phyloP scores from a whole-genome alignment of 2,113 vertebrate species.

The Mobula hypostoma region DNA sequence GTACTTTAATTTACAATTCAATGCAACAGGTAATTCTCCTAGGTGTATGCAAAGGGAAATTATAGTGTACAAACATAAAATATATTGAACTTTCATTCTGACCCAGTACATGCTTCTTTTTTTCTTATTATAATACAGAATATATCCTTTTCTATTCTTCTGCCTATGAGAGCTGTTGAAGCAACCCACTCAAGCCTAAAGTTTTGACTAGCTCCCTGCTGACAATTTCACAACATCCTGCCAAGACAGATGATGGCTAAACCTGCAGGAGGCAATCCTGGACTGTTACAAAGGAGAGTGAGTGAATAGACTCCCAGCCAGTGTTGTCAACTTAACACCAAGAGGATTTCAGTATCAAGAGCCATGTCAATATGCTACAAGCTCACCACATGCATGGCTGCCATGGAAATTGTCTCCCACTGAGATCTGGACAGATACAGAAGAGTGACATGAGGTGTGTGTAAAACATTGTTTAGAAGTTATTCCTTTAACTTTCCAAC shows the following conservation, averaged over 20 bases:
- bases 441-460: background rate
- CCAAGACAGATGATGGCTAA: background rate
- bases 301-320: background rate
- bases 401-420: background rate
- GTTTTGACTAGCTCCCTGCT: constrained; percentile 5
- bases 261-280: background rate
- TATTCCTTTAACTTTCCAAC: background rate
- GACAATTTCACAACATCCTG: background rate
- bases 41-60: background rate
- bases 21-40: background rate
- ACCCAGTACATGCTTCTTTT: background rate
- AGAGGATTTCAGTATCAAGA: constrained; percentile 13
- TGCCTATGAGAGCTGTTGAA: background rate
- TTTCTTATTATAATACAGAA: background rate
- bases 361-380: background rate
- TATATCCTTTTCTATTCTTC: background rate
- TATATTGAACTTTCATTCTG: background rate
- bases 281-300: background rate
- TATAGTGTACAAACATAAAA: background rate
- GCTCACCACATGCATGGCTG: background rate
- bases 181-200: constrained; percentile 7
- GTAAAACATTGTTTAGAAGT: background rate
- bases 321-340: constrained; percentile 24
- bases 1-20: background rate
- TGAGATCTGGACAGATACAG: background rate